Percentiles rank a stretch among this genome's conserved stretches.
These are phyloP conservation scores for Sinhomidia bicolor DNA, from an alignment of 2,888 invertebrate genomes.

Conservation along the genomic window DNA sequence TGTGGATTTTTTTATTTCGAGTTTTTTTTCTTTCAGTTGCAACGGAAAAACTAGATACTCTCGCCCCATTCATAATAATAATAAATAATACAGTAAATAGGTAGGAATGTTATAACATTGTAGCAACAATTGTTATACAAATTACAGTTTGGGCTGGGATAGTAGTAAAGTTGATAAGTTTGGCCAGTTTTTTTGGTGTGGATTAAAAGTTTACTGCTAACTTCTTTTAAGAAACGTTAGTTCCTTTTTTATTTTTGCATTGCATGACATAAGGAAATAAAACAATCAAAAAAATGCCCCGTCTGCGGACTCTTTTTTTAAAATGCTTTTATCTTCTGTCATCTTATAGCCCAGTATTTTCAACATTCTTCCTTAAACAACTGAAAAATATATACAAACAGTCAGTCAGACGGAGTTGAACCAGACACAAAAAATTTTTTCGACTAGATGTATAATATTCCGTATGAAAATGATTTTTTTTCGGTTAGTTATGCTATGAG, in stretches of 20 bases:
- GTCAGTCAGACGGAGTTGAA: background rate
- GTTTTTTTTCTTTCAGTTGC: background rate
- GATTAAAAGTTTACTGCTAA: no score
- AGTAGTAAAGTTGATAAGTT: no score
- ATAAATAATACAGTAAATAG: background rate
- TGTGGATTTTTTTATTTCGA: constrained; percentile 22
- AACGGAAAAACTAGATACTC: background rate
- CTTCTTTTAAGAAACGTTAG: no score
- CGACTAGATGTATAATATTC: background rate
- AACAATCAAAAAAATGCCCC: background rate
- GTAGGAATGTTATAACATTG: no score
- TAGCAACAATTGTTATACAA: background rate
- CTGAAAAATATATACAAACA: background rate
- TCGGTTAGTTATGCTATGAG: background rate
- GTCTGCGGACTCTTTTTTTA: no score
- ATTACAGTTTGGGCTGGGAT: background rate
- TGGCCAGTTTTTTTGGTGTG: no score
- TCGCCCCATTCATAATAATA: constrained; percentile 22
- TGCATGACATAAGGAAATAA: background rate
- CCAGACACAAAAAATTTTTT: background rate
- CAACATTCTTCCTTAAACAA: background rate
- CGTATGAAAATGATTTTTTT: background rate
- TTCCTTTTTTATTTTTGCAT: no score
- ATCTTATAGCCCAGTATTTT: no score
- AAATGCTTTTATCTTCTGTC: background rate